Evolutionary conservation across 2,797 vertebrate genomes (phyloP).

Genomic region (Chiloscyllium punctatum): DNA sequence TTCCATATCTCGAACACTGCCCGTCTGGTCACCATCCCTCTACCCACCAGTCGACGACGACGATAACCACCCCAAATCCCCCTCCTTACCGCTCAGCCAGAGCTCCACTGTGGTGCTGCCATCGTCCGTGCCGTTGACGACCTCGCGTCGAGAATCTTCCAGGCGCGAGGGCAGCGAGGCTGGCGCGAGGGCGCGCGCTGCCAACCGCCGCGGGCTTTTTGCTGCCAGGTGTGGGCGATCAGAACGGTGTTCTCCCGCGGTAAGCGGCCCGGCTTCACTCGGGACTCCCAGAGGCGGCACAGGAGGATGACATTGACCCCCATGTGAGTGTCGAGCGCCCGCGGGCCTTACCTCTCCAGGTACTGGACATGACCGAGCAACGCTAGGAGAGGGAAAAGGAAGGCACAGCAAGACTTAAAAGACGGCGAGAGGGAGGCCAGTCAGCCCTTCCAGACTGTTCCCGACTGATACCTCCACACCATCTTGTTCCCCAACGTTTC

Average conservation of each 20-base stretch:
- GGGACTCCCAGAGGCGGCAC: slow-evolving; percentile 75
- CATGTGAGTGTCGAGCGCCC: slow-evolving; percentile 62
- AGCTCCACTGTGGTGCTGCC: slow-evolving; percentile 70
- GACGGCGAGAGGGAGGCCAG: background rate
- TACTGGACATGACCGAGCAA: background rate
- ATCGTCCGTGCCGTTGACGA: slow-evolving; percentile 82
- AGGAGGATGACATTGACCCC: slow-evolving; percentile 76
- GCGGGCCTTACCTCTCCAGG: background rate
- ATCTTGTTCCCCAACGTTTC: background rate
- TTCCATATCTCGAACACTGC: too few species aligned
- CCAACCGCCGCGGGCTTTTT: background rate
- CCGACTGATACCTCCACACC: too few species aligned
- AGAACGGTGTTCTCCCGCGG: slow-evolving; percentile 70
- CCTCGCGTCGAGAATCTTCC: slow-evolving; percentile 81
- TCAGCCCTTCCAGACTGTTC: background rate
- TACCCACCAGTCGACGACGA: too few species aligned
- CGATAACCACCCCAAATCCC: too few species aligned
- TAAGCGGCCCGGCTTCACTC: slow-evolving; percentile 68
- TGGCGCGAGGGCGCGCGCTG: background rate
- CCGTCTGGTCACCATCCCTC: too few species aligned
- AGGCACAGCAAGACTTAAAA: background rate
- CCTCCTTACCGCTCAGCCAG: slow-evolving; percentile 69
- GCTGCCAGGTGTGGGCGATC: slow-evolving; percentile 68
- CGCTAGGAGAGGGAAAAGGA: too few species aligned
- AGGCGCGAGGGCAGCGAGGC: slow-evolving; percentile 45